Conservation (phyloP, 2,888 invertebrate genomes). For the Orchesellides sinensis region DNA sequence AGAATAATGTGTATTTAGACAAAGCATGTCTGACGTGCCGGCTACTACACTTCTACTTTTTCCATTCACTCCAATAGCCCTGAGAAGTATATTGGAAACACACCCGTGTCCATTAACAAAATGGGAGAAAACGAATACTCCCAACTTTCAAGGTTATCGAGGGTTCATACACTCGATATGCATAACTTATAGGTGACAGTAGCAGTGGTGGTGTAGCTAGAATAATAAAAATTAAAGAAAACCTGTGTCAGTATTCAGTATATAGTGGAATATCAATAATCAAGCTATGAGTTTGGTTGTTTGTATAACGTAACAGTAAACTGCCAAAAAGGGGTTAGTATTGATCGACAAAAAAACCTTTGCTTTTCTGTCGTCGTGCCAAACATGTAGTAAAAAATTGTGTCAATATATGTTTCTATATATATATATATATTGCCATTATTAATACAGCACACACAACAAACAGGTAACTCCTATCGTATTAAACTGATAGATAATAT, state of each 20-base stretch:
- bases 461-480: no score
- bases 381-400: conserved; percentile 30
- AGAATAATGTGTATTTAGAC: no score
- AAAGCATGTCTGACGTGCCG: no score
- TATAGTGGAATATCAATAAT: no score
- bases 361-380: conserved; percentile 33
- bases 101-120: neutral
- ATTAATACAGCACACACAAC: no score
- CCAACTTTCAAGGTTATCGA: conserved; percentile 52
- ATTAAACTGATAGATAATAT: no score
- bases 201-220: no score
- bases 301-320: neutral
- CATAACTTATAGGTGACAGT: neutral
- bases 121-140: conserved; percentile 35
- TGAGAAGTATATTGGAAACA: no score
- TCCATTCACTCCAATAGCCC: no score
- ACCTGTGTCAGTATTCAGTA: no score
- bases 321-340: conserved; percentile 21
- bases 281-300: neutral
- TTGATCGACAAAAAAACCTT: conserved; percentile 43
- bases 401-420: conserved; percentile 36
- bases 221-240: no score
- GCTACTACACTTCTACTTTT: no score
- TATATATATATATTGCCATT: neutral
- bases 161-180: conserved; percentile 20